Evolutionary conservation across 2,888 invertebrate genomes (phyloP).

Genomic region (Drosophila lacicola): DNA sequence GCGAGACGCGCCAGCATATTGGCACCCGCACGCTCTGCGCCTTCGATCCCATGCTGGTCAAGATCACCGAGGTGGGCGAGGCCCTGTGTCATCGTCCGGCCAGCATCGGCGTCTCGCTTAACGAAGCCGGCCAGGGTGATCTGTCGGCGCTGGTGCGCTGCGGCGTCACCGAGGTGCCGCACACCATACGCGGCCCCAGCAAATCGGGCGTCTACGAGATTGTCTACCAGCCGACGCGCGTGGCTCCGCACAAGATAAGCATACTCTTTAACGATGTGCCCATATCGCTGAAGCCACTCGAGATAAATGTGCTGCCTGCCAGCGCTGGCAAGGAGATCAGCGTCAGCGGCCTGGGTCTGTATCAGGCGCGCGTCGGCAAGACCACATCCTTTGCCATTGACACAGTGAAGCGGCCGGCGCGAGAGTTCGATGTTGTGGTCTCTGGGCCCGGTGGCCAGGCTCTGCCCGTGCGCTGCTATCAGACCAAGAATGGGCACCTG

Average conservation of each 20-base stretch:
- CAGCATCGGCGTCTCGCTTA: conserved; percentile 91
- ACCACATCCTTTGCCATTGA: conserved; percentile 95
- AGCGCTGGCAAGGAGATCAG: conserved; percentile 89
- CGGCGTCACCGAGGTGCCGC: conserved; percentile 92
- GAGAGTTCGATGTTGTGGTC: conserved; percentile 96
- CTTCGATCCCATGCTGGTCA: conserved; percentile 91
- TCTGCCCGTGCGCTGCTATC: conserved; percentile 96
- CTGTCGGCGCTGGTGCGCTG: conserved; percentile 92
- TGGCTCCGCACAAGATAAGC: conserved; percentile 94
- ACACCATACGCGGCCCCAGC: conserved; percentile 90
- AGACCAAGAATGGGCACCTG: conserved; percentile 97
- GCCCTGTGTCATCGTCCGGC: conserved; percentile 93
- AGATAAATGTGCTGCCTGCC: conserved; percentile 87
- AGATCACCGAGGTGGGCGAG: conserved; percentile 91
- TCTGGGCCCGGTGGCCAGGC: conserved; percentile 92
- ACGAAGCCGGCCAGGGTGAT: conserved; percentile 93
- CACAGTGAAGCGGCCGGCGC: conserved; percentile 92
- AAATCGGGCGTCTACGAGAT: conserved; percentile 92
- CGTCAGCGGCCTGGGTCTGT: conserved; percentile 92
- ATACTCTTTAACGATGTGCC: conserved; percentile 95
- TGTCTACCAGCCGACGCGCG: conserved; percentile 94
- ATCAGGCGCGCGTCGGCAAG: conserved; percentile 93
- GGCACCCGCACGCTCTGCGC: conserved; percentile 90
- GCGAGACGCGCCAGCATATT: conserved; percentile 87
- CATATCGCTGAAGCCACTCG: conserved; percentile 86